Conservation (phyloP, 2,888 invertebrate species). For the Diarsia rubi region DNA sequence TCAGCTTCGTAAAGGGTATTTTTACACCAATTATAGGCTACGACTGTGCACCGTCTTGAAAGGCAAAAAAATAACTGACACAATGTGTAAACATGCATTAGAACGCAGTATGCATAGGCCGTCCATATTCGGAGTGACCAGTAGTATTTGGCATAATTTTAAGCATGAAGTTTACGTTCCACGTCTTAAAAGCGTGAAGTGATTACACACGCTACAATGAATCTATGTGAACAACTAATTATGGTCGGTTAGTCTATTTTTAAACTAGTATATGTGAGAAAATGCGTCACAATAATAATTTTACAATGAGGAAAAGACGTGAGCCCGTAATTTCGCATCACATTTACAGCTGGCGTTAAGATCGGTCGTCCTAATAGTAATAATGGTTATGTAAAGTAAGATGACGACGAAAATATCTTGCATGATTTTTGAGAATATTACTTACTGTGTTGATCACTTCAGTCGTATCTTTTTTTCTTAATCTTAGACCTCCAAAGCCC, state of each 20-base stretch:
- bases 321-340: slow-evolving; percentile 43
- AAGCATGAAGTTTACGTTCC: neutral
- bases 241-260: slow-evolving; percentile 39
- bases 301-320: slow-evolving; percentile 56
- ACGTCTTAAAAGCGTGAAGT: slow-evolving; percentile 19
- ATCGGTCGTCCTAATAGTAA: slow-evolving; percentile 51
- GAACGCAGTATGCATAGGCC: neutral
- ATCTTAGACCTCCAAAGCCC: no score
- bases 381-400: slow-evolving; percentile 35
- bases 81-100: neutral
- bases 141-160: neutral
- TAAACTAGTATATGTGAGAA: slow-evolving; percentile 25
- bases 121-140: neutral
- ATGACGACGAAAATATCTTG: neutral
- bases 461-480: neutral
- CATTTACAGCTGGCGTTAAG: slow-evolving; percentile 42
- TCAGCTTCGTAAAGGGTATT: no score
- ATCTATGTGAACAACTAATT: slow-evolving; percentile 39
- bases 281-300: slow-evolving; percentile 40
- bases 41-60: neutral
- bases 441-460: neutral
- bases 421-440: slow-evolving; percentile 6
- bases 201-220: slow-evolving; percentile 22
- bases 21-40: neutral
- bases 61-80: neutral